Percentiles rank a stretch among this genome's conserved stretches.
These are phyloP conservation scores for Meda fulgida DNA, from an alignment of 2,797 vertebrate genomes.

Conservation along the genomic window DNA sequence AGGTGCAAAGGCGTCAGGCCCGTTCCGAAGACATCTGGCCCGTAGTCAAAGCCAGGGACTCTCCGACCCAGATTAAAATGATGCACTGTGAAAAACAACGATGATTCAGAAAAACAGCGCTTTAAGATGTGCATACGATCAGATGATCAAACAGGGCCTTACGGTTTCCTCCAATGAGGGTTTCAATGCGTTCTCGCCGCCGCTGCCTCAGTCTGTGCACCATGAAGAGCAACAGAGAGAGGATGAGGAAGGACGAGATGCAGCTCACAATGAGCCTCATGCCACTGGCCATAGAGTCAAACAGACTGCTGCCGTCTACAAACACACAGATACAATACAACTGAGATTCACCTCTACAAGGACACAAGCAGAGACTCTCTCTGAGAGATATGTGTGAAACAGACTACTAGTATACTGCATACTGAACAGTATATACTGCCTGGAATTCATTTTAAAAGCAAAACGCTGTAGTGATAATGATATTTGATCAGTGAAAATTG, in stretches of 20 bases:
- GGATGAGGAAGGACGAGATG: conserved; percentile 98
- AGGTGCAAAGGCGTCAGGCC: conserved; percentile 96
- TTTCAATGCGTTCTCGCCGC: conserved; percentile 93
- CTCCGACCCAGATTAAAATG: conserved; percentile 96
- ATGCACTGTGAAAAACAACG: conserved; percentile 81
- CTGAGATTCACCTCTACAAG: background rate
- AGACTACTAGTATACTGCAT: background rate
- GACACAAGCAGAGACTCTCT: background rate
- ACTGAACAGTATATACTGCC: background rate
- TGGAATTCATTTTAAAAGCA: background rate
- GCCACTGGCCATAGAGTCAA: conserved; percentile 97
- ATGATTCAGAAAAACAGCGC: background rate
- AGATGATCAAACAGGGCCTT: conserved; percentile 65
- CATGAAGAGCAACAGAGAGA: conserved; percentile 98
- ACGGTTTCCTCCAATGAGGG: conserved; percentile 95
- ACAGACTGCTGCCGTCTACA: conserved; percentile 92
- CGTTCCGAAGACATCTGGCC: conserved; percentile 92
- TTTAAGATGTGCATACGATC: background rate
- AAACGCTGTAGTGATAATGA: no score
- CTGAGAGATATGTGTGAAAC: background rate
- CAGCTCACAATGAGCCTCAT: conserved; percentile 98
- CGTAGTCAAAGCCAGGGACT: conserved; percentile 96
- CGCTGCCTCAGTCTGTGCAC: conserved; percentile 94
- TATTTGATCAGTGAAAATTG: no score
- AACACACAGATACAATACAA: background rate